Conservation (phyloP, 2,888 invertebrate genomes). For the Gandaritis pyraliata region DNA sequence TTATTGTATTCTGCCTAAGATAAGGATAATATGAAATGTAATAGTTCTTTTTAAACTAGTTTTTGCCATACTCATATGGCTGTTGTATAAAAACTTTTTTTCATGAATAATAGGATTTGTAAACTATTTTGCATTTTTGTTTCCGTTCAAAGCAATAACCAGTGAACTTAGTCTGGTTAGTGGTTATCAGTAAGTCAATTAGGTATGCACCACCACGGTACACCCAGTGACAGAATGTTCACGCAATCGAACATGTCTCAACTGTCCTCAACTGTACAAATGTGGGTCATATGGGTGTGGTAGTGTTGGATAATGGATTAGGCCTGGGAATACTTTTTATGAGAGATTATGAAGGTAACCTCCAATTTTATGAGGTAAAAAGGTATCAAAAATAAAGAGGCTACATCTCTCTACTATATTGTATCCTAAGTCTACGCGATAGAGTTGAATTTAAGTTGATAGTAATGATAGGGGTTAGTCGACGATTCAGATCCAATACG, state of each 20-base stretch:
- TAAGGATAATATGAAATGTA: too few relatives aligned
- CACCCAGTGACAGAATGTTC: slow-evolving; percentile 42
- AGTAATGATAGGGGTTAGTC: background rate
- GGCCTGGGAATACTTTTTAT: slow-evolving; percentile 24
- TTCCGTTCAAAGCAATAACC: slow-evolving; percentile 16
- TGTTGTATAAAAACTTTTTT: too few relatives aligned
- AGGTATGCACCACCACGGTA: slow-evolving; percentile 50
- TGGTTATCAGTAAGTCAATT: slow-evolving; percentile 45
- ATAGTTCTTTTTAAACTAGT: too few relatives aligned
- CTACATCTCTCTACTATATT: slow-evolving; percentile 2
- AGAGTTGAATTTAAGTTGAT: slow-evolving; percentile 7
- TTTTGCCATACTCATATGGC: too few relatives aligned
- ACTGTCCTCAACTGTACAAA: slow-evolving; percentile 52
- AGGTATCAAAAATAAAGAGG: background rate
- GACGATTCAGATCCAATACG: slow-evolving; percentile 11
- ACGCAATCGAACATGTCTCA: slow-evolving; percentile 58
- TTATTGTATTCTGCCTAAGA: background rate
- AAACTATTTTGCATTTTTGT: background rate
- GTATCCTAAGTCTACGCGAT: background rate
- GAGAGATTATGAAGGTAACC: slow-evolving; percentile 12
- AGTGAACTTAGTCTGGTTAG: slow-evolving; percentile 37
- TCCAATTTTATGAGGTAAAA: slow-evolving; percentile 17
- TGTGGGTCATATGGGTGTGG: slow-evolving; percentile 50
- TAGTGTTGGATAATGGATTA: slow-evolving; percentile 50
- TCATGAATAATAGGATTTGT: too few relatives aligned